Conservation (phyloP, 2,797 vertebrate genomes). For the Antennarius maculatus region DNA sequence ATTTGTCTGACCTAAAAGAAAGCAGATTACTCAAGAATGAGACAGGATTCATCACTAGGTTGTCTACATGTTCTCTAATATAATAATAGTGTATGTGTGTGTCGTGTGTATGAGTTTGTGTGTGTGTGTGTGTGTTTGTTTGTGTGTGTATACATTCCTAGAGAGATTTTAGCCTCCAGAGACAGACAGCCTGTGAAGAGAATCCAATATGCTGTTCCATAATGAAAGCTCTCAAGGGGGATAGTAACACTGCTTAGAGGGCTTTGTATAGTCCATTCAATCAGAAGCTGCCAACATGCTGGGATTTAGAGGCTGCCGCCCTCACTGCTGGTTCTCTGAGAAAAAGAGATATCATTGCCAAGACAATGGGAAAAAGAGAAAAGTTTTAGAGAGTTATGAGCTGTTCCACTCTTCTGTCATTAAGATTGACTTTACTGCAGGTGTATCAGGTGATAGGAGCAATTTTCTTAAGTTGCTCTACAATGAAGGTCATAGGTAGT, state of each 20-base stretch:
- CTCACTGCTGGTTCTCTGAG: conserved; percentile 51
- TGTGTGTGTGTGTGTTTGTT: conserved; percentile 4
- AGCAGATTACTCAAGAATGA: conserved; percentile 33
- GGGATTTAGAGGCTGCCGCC: conserved; percentile 69
- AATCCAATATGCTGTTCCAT: conserved; percentile 79
- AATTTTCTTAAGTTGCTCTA: conserved; percentile 4
- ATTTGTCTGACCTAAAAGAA: conserved; percentile 17
- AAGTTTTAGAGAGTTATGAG: conserved; percentile 32
- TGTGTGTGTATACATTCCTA: conserved; percentile 39
- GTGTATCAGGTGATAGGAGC: conserved; percentile 29
- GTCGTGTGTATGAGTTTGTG: conserved; percentile 19
- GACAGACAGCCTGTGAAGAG: conserved; percentile 64
- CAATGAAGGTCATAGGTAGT: not conserved
- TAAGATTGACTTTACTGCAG: conserved; percentile 27
- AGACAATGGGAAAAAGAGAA: conserved; percentile 34
- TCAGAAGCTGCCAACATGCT: conserved; percentile 71
- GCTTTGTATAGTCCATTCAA: conserved; percentile 78
- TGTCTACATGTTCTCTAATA: conserved; percentile 37
- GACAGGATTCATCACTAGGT: conserved; percentile 24
- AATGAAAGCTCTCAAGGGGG: conserved; percentile 80
- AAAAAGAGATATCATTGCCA: conserved; percentile 56
- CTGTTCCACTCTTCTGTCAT: conserved; percentile 4
- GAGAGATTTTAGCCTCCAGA: conserved; percentile 52
- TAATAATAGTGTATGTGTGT: conserved; percentile 1
- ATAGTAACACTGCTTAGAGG: conserved; percentile 73